Percentiles rank a stretch among this genome's conserved stretches.
Evolutionary conservation across 2,888 invertebrate genomes (phyloP).

Genomic region (Heliothis peltigera): DNA sequence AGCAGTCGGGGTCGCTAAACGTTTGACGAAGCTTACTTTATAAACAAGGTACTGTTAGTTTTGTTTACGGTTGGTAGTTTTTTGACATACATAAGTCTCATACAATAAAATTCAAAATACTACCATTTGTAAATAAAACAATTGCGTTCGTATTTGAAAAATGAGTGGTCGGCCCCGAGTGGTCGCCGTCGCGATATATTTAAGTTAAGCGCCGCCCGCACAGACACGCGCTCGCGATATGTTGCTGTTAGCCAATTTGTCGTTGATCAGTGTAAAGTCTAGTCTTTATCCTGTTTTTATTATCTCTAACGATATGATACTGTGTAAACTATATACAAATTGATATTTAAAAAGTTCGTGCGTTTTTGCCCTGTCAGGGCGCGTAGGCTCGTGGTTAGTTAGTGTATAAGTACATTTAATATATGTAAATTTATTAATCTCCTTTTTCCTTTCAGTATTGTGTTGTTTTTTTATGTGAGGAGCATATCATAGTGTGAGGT

Average conservation of each 20-base stretch:
- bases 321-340: slow-evolving; percentile 86
- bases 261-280: slow-evolving; percentile 90
- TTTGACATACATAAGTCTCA: no score
- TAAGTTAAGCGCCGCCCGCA: slow-evolving; percentile 64
- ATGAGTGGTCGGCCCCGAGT: slow-evolving; percentile 3
- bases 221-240: slow-evolving; percentile 76
- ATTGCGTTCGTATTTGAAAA: slow-evolving; percentile 10
- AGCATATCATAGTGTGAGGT: slow-evolving; percentile 73
- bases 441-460: slow-evolving; percentile 89
- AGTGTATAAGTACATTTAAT: slow-evolving; percentile 88
- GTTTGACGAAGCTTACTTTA: slow-evolving; percentile 16
- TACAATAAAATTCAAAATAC: no score
- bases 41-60: no score
- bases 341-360: slow-evolving; percentile 84
- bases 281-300: slow-evolving; percentile 89
- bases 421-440: slow-evolving; percentile 88
- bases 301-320: slow-evolving; percentile 85
- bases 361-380: slow-evolving; percentile 81
- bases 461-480: slow-evolving; percentile 83
- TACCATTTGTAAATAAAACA: no score
- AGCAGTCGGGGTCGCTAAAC: slow-evolving; percentile 27
- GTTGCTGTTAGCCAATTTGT: slow-evolving; percentile 86
- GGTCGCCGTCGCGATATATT: slow-evolving; percentile 15
- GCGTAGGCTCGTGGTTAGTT: slow-evolving; percentile 87
- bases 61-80: slow-evolving; percentile 1